These are phyloP conservation scores for Malurus melanocephalus DNA, from an alignment of 2,113 vertebrate species.

Conservation along the genomic window DNA sequence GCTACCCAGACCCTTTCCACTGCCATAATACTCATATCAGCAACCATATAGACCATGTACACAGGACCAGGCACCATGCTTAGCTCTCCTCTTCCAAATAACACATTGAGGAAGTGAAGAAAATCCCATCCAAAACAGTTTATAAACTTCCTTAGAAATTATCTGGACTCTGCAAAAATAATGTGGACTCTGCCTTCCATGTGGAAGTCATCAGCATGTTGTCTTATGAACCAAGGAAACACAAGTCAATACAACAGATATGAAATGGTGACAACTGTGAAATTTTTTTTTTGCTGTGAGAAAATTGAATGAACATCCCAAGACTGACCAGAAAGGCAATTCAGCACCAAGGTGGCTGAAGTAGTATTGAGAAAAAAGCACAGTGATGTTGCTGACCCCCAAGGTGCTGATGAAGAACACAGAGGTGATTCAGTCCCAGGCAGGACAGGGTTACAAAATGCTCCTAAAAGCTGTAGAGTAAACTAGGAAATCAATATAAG, in stretches of 20 bases:
- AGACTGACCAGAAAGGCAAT: neutral
- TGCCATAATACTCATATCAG: neutral
- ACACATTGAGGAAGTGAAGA: neutral
- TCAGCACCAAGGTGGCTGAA: neutral
- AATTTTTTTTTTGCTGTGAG: neutral
- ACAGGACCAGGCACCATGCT: neutral
- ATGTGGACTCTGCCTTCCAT: neutral
- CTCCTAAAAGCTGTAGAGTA: neutral
- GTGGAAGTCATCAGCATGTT: neutral
- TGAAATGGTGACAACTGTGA: rapidly evolving
- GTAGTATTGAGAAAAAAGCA: neutral
- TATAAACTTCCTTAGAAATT: neutral
- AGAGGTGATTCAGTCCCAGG: neutral
- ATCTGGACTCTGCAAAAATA: neutral
- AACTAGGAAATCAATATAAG: neutral
- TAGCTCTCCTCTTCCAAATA: neutral
- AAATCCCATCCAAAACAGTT: neutral
- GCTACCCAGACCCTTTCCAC: neutral
- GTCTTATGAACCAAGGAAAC: neutral
- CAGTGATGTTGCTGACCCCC: neutral
- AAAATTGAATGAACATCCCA: neutral
- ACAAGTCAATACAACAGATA: neutral
- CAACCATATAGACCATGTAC: rapidly evolving
- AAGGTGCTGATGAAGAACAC: neutral
- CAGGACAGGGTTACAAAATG: neutral